Percentiles rank a stretch among this genome's conserved stretches.
These are phyloP conservation scores for Todiramphus chloris DNA, from an alignment of 2,113 vertebrate genomes.

Conservation along the genomic window DNA sequence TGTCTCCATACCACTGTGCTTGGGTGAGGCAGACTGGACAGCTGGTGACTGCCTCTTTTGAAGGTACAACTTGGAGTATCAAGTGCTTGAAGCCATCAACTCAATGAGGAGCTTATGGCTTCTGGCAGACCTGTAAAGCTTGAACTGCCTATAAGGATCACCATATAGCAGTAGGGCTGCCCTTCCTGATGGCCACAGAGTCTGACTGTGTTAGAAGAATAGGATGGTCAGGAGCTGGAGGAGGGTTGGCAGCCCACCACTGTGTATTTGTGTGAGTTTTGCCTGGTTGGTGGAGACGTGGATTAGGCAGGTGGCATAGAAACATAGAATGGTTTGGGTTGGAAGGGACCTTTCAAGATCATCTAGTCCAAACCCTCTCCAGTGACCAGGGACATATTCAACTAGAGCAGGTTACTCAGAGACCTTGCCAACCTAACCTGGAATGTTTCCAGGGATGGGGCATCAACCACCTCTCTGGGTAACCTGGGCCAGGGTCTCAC, in stretches of 20 bases:
- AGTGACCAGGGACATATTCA: no score
- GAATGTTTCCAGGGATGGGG: background rate
- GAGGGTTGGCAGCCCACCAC: background rate
- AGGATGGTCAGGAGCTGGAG: background rate
- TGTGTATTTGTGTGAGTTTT: background rate
- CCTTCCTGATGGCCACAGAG: background rate
- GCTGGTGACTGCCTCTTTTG: background rate
- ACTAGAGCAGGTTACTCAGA: no score
- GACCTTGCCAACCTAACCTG: no score
- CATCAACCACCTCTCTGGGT: background rate
- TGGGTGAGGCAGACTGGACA: background rate
- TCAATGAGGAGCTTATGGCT: background rate
- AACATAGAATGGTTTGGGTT: background rate
- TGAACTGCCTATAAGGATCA: background rate
- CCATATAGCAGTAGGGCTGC: background rate
- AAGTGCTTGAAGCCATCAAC: background rate
- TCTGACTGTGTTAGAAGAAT: fast-evolving
- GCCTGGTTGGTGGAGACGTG: background rate
- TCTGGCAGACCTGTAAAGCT: background rate
- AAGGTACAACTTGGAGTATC: background rate
- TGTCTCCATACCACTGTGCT: background rate
- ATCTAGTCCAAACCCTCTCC: no score
- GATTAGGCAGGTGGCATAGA: background rate
- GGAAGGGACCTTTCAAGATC: background rate
- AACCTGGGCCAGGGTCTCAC: background rate